These are phyloP conservation scores for Sebastes flavidus DNA, from an alignment of 2,797 vertebrate species.

Conservation along the genomic window DNA sequence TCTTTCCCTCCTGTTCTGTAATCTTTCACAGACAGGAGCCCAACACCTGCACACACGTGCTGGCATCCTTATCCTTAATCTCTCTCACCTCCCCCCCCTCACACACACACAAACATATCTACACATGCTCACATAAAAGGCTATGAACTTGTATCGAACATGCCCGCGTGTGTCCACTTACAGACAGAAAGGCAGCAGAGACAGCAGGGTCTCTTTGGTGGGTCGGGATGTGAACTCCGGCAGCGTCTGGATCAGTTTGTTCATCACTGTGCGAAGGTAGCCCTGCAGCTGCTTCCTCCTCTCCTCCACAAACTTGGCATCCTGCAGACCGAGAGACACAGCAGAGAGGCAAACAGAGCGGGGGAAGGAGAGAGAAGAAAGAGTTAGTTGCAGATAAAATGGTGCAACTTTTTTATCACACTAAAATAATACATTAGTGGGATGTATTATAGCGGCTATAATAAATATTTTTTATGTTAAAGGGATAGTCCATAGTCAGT, in stretches of 20 bases:
- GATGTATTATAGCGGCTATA: too few relatives aligned
- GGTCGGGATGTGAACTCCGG: slow-evolving; percentile 91
- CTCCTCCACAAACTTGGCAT: slow-evolving; percentile 98
- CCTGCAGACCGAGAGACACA: slow-evolving; percentile 75
- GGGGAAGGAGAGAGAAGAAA: neutral
- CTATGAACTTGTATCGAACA: neutral
- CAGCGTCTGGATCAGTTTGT: slow-evolving; percentile 95
- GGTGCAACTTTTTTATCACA: neutral
- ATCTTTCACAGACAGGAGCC: slow-evolving; percentile 3
- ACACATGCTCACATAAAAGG: neutral
- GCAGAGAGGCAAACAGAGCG: neutral
- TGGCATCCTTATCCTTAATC: neutral
- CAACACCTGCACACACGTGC: neutral
- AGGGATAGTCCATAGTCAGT: too few relatives aligned
- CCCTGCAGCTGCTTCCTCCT: slow-evolving; percentile 94
- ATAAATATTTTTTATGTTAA: too few relatives aligned
- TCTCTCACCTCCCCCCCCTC: neutral
- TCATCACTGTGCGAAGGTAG: slow-evolving; percentile 96
- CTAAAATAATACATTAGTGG: neutral
- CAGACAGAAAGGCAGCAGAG: slow-evolving; percentile 95
- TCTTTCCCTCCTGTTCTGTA: neutral
- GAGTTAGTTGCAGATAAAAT: neutral
- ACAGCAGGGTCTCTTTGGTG: slow-evolving; percentile 92
- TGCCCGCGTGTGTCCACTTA: slow-evolving; percentile 80
- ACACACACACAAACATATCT: neutral